Evolutionary conservation across 2,113 vertebrate species (phyloP), one percentile per base, ranked within the genome.

Genomic region (Phaetusa simplex): DNA sequence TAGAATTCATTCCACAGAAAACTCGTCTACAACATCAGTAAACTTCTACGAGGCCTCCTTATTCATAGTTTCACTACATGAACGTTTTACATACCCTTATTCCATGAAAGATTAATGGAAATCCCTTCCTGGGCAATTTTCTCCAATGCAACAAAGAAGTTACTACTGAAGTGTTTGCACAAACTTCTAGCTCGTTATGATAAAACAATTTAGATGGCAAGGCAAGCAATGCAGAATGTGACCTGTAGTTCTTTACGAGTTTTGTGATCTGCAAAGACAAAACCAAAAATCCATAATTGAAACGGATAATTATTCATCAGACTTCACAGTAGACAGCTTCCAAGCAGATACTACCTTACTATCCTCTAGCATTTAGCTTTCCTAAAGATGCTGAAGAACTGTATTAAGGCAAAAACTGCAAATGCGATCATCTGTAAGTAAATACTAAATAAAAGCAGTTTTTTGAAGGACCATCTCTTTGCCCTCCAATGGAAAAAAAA

Each of bases 191-290:
- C 69, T 99, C 99, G 4, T 97, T 98, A 42, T 98, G 97, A 81
- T 99, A 99, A 96, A 99, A 99, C 14, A 99, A 98, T 56, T 98
- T 98, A 9, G 99, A 99, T 5, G 99, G 99, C 93, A 99, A 97
- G 1, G 96, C 88, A 91, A 99, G 97, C 97, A 99, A 90, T 0
- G 98, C 98, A 29, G 99, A 97, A 62, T 99, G 99, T 0, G 99
- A 99, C 27, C 99, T 98, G 97, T 99, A 99, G 97, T 99, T 99
- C 97, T 99, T 99, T 30, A 99, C 94, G 3, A 99, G 98, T 91
- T 99, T 99, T 5, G 99, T 99, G 82, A 99, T 98, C 99, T 99
- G 97, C 11, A 85, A 87, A 90, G 58, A 82, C 81, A 82, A 71
- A 95, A 62, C 0, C 15, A 36, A 5, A 82, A 89, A 82, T 56